Evolutionary conservation across 2,888 invertebrate genomes (phyloP), one percentile per base, ranked within the genome.

Genomic region (Lacanobia oleracea): DNA sequence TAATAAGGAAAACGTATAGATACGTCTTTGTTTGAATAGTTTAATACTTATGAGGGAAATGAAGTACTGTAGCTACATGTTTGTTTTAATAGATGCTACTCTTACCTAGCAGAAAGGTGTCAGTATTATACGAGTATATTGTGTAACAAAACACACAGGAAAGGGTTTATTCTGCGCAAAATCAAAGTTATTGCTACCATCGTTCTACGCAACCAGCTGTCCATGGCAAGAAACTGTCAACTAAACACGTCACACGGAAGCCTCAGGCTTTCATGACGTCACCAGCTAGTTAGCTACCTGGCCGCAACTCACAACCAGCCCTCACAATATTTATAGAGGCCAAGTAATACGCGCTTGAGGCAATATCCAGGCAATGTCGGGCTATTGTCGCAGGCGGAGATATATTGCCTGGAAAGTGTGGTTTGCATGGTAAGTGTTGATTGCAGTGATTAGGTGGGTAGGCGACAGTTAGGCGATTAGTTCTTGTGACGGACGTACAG

Each of bases 291-390:
- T 82, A 84, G 77, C 77, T 83, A 84, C 86, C 81, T 84, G 77
- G 80, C 79, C 77, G 84, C 81, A 86, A 75, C 76, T 79, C 77
- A 84, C 81, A 86, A 75, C 76, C 67, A 72, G 79, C 57, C 69
- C 72, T 81, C 80, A 69, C 78, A 78, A 84, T 88, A 88, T 88
- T 87, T 88, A 87, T 86, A 74, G 82, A 71, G 72, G 76, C 62
- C 65, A 53, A 73, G 72, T 83, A 80, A 75, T 82, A 71, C 72
- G 64, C 63, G 77, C 81, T 60, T 59, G 65, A 37, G 77, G 85
- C 79, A 64, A 69, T 76, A 56, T 64, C 56, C 60, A 65, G 21
- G 79, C 73, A 61, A 60, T 72, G 64, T 68, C 60, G 53, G 43
- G 51, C 60, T 33, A 67, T 80, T 81, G 78, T 81, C 59, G 60